Conservation (phyloP, 2,113 vertebrate genomes). For the Taxidea taxus region DNA sequence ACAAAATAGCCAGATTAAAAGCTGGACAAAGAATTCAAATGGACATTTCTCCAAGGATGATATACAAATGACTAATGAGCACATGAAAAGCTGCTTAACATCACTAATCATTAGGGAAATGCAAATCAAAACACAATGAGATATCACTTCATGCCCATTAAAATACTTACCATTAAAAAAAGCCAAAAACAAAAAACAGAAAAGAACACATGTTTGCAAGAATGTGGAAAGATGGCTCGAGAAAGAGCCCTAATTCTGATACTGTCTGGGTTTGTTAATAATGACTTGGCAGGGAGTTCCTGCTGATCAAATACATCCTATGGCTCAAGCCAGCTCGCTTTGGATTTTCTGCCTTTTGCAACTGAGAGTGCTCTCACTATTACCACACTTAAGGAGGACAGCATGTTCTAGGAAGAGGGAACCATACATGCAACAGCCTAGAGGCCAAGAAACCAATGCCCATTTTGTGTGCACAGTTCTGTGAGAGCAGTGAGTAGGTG, state of each 20-base stretch:
- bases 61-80: background rate
- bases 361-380: background rate
- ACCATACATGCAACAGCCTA: background rate
- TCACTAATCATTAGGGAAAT: background rate
- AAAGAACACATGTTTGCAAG: background rate
- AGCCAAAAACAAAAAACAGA: background rate
- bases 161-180: background rate
- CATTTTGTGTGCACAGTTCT: background rate
- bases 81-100: background rate
- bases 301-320: background rate
- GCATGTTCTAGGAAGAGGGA: background rate
- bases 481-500: background rate
- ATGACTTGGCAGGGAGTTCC: rapidly evolving
- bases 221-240: background rate
- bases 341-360: background rate
- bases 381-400: background rate
- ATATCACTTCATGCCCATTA: background rate
- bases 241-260: background rate
- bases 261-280: background rate
- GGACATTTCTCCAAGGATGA: background rate
- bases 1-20: background rate
- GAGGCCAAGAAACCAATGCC: background rate
- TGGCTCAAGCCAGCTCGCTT: background rate
- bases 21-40: background rate
- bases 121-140: background rate